These are phyloP conservation scores for Polydrusus tereticollis DNA, from an alignment of 2,888 invertebrate genomes.

Conservation along the genomic window DNA sequence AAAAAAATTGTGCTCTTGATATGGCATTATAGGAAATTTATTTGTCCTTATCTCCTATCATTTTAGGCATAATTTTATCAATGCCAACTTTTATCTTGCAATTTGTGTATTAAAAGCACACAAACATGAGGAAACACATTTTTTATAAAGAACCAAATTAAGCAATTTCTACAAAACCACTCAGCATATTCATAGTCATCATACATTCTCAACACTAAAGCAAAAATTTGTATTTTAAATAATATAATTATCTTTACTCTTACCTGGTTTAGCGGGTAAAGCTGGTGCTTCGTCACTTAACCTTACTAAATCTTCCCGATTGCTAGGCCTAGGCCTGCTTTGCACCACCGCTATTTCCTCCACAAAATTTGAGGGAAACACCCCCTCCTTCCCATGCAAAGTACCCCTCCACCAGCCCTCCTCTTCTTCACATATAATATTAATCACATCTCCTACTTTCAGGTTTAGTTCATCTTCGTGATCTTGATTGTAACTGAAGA, in stretches of 20 bases:
- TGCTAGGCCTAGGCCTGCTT: conserved; percentile 51
- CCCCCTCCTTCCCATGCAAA: conserved; percentile 85
- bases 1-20: no score
- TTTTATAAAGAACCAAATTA: no score
- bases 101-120: no score
- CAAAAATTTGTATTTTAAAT: no score
- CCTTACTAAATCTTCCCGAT: conserved; percentile 48
- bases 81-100: not conserved
- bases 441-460: conserved; percentile 89
- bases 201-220: no score
- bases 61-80: not conserved
- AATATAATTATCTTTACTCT: no score
- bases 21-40: no score
- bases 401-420: conserved; percentile 95
- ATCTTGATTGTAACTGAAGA: conserved; percentile 92
- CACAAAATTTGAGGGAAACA: conserved; percentile 98
- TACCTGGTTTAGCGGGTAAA: conserved; percentile 84
- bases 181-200: no score
- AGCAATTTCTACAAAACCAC: no score
- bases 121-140: not conserved
- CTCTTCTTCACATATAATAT: conserved; percentile 91
- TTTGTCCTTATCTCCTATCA: not conserved
- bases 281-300: conserved; percentile 69
- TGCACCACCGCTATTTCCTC: conserved; percentile 64
- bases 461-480: conserved; percentile 94